Percentiles rank a stretch among this genome's conserved stretches.
phyloP scores from a whole-genome alignment of 2,113 vertebrate genomes.

The Pontoporia blainvillei region DNA sequence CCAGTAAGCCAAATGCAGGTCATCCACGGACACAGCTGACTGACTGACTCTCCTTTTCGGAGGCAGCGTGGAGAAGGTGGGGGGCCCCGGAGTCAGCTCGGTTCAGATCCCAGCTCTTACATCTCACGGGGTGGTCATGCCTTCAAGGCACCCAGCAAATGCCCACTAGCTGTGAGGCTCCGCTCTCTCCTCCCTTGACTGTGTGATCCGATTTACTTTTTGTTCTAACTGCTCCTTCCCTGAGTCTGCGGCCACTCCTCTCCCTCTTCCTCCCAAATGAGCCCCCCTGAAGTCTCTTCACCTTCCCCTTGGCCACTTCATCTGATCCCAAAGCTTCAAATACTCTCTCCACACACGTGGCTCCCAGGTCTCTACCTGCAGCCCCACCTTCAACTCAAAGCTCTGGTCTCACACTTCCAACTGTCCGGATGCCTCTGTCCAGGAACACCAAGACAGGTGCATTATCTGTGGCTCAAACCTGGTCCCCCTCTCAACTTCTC shows the following conservation, averaged over 20 bases:
- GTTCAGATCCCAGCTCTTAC: neutral
- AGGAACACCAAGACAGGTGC: neutral
- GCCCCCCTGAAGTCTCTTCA: neutral
- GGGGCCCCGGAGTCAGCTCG: neutral
- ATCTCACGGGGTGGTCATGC: neutral
- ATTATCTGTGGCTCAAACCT: neutral
- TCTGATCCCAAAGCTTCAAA: neutral
- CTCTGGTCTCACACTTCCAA: neutral
- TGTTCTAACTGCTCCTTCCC: neutral
- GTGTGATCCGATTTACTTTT: neutral
- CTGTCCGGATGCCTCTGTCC: neutral
- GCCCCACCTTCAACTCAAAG: neutral
- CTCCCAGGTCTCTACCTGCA: neutral
- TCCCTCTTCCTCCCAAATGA: neutral
- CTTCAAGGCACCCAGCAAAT: neutral
- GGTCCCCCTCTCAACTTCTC: too few relatives aligned
- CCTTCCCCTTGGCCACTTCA: neutral
- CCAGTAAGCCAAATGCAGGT: neutral
- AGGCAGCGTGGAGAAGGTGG: neutral
- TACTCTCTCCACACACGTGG: rapidly evolving
- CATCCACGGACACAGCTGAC: rapidly evolving
- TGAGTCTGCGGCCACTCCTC: neutral
- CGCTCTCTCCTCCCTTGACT: too few relatives aligned
- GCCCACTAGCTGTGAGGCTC: neutral
- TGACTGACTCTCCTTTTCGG: neutral